phyloP scores from a whole-genome alignment of 1,140 invertebrate species.

The Drosophila bifasciata region DNA sequence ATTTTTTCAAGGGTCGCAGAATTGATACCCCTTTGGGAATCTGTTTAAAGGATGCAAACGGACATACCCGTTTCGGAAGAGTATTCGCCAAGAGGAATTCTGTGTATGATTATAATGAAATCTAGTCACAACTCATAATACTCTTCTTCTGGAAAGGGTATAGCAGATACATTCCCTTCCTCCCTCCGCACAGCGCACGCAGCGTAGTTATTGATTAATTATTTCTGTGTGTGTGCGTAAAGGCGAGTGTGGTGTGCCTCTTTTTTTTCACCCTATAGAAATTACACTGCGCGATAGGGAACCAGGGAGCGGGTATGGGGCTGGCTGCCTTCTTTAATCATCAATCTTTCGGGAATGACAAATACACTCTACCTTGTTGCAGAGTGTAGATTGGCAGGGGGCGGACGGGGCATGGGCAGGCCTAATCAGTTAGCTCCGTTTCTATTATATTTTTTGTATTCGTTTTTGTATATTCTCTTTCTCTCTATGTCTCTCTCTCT shows the following conservation, averaged over 20 bases:
- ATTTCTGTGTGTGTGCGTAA: constrained; percentile 23
- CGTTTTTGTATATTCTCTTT: background rate
- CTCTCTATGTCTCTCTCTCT: constrained; percentile 6
- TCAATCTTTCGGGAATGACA: constrained; percentile 45
- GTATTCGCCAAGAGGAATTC: no score
- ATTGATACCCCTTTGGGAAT: no score
- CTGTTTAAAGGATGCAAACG: no score
- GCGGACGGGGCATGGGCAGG: background rate
- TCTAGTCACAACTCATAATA: no score
- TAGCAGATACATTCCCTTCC: no score
- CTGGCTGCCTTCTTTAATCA: constrained; percentile 34
- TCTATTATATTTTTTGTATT: constrained; percentile 13
- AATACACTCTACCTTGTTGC: constrained; percentile 34
- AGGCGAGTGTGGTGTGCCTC: background rate
- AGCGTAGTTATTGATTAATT: constrained; percentile 74
- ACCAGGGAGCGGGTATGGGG: background rate
- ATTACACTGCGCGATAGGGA: constrained; percentile 1
- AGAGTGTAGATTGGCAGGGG: no score
- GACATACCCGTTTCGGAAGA: no score
- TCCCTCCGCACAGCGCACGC: constrained; percentile 31
- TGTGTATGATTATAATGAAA: no score
- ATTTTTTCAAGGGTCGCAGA: no score
- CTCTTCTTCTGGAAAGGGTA: no score
- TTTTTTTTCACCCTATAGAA: constrained; percentile 23
- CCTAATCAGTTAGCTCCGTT: constrained; percentile 12